phyloP scores from a whole-genome alignment of 2,888 invertebrate species.

The Dioctria linearis region DNA sequence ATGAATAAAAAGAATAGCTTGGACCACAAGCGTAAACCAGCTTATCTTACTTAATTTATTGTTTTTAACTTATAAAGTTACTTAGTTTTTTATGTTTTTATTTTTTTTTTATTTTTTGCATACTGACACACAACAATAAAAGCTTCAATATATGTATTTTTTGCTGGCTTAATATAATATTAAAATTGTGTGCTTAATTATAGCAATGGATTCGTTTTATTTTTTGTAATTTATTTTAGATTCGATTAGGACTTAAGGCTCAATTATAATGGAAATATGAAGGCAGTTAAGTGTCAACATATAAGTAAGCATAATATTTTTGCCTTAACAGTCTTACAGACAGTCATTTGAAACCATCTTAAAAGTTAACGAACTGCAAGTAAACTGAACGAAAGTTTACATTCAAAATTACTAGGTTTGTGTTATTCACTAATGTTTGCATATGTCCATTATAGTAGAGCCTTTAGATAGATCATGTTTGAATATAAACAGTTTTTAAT shows the following conservation, averaged over 20 bases:
- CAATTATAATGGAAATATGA: no score
- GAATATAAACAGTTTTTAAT: background rate
- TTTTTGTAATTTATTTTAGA: background rate
- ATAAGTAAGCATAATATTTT: no score
- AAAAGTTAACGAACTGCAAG: no score
- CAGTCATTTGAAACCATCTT: no score
- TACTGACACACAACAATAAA: conserved; percentile 41
- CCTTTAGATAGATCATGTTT: conserved; percentile 14
- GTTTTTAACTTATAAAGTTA: background rate
- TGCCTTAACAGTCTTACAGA: no score
- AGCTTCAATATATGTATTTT: conserved; percentile 16
- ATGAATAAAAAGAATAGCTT: conserved; percentile 44
- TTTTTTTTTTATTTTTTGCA: conserved; percentile 23
- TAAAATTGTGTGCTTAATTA: conserved; percentile 32
- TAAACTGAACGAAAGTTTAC: no score
- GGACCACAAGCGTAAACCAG: conserved; percentile 58
- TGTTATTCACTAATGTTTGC: no score
- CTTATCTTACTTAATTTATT: background rate
- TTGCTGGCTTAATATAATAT: conserved; percentile 21
- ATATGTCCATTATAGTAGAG: no score
- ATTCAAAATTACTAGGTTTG: no score
- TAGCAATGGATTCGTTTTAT: background rate
- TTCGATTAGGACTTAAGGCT: conserved; percentile 11
- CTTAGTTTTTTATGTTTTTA: conserved; percentile 14
- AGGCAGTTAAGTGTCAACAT: no score